A percentile compares a stretch with the other conserved stretches of the same genome.
Conservation (phyloP, 2,888 invertebrate species). For the Piscicola geometra region DNA sequence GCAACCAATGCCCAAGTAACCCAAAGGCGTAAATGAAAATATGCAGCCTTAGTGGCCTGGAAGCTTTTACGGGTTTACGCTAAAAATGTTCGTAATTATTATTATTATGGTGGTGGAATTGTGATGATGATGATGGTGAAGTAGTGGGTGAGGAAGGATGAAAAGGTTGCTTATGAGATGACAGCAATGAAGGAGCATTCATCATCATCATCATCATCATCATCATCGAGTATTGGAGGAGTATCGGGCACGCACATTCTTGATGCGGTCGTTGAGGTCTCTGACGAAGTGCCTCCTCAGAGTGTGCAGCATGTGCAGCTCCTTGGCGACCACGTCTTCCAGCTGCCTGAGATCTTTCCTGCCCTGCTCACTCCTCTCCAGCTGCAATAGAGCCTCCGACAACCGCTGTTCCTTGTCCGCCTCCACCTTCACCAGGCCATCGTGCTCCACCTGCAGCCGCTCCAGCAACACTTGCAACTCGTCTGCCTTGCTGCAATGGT, state of each 20-base stretch:
- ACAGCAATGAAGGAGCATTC: no score
- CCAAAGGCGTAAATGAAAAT: no score
- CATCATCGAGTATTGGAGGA: no score
- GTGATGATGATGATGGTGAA: no score
- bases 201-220: conserved; percentile 52
- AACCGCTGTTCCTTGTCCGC: conserved; percentile 85
- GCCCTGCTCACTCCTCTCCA: conserved; percentile 93
- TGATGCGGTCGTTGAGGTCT: conserved; percentile 77
- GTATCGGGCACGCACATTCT: conserved; percentile 49
- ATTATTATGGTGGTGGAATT: no score
- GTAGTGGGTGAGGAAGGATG: no score
- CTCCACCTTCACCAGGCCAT: conserved; percentile 88
- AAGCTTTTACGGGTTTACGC: no score
- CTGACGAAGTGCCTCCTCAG: conserved; percentile 95
- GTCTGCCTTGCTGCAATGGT: conserved; percentile 61
- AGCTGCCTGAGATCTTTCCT: conserved; percentile 77
- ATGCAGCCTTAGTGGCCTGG: no score
- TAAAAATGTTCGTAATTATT: no score
- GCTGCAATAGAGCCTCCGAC: conserved; percentile 76
- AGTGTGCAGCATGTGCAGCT: conserved; percentile 94
- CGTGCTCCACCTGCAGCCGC: conserved; percentile 89
- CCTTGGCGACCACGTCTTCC: conserved; percentile 68
- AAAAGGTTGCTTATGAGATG: no score
- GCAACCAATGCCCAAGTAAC: no score
- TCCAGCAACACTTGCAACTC: conserved; percentile 86